Conservation (phyloP, 2,113 vertebrate species). For the Laterallus jamaicensis region DNA sequence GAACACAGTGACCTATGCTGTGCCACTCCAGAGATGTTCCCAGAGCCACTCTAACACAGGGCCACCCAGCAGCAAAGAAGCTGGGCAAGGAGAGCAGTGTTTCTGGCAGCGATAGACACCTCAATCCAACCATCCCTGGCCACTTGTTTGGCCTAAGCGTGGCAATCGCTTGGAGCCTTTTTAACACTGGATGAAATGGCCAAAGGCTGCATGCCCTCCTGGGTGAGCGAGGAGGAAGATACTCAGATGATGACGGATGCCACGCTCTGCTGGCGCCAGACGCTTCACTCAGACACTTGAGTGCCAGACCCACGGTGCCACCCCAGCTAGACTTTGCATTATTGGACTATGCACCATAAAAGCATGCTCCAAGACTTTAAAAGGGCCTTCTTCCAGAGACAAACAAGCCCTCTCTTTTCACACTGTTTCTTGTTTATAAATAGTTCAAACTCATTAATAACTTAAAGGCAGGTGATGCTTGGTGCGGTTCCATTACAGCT, state of each 20-base stretch:
- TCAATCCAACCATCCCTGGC: neutral
- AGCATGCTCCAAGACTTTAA: neutral
- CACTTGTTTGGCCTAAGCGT: accelerated
- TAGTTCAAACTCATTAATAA: conserved; percentile 61
- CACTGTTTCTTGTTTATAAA: conserved; percentile 22
- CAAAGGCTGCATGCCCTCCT: neutral
- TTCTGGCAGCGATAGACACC: neutral
- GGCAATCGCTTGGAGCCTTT: neutral
- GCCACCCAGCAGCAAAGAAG: neutral
- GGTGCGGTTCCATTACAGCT: conserved; percentile 31
- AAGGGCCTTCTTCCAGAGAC: neutral
- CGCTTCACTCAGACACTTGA: neutral
- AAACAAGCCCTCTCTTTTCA: neutral
- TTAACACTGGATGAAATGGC: neutral
- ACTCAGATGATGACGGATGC: neutral
- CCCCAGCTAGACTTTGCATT: neutral
- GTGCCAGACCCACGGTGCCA: neutral
- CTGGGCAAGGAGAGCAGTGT: accelerated
- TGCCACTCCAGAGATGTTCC: neutral
- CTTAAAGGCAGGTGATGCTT: conserved; percentile 35
- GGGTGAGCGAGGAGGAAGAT: neutral
- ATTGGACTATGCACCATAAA: neutral
- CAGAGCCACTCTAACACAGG: accelerated
- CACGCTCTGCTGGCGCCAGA: neutral
- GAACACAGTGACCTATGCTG: neutral